Conservation (phyloP, 2,113 vertebrate species). For the cattle (Bos taurus) region DNA sequence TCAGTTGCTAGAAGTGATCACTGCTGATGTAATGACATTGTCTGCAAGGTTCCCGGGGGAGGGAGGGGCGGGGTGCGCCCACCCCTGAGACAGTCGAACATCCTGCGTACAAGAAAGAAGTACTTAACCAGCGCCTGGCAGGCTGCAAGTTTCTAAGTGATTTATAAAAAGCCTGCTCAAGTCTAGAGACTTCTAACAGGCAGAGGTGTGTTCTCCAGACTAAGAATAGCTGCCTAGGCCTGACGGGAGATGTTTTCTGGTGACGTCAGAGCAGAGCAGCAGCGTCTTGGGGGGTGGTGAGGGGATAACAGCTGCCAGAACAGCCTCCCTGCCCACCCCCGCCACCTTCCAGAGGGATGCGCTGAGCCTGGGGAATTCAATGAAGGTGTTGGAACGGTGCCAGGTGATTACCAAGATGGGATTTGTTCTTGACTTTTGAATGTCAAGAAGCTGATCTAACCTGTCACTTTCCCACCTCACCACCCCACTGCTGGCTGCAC, state of each 20-base stretch:
- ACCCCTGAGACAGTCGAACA: not conserved
- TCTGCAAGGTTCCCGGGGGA: not conserved
- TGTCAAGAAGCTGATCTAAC: not conserved
- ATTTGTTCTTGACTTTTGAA: not conserved
- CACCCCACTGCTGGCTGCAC: not conserved
- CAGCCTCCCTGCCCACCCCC: not conserved
- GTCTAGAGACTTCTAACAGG: constrained; percentile 17
- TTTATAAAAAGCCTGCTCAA: constrained; percentile 26
- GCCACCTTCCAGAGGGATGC: not conserved
- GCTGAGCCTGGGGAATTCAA: not conserved
- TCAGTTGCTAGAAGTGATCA: fast-evolving
- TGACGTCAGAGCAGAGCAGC: not conserved
- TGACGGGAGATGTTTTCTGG: not conserved
- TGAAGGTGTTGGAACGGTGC: not conserved
- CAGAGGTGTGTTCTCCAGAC: constrained; percentile 18
- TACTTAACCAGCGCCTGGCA: not conserved
- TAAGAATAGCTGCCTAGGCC: constrained; percentile 37
- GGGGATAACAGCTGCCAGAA: not conserved
- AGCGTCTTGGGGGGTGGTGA: too few relatives aligned
- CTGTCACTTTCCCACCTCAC: too few relatives aligned
- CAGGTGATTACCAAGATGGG: not conserved
- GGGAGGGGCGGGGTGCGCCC: not conserved
- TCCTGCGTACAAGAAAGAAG: not conserved
- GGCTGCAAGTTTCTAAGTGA: not conserved
- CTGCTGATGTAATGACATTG: fast-evolving